These are phyloP conservation scores for Cyanocitta stelleri DNA, from an alignment of 2,113 vertebrate species.

Conservation along the genomic window DNA sequence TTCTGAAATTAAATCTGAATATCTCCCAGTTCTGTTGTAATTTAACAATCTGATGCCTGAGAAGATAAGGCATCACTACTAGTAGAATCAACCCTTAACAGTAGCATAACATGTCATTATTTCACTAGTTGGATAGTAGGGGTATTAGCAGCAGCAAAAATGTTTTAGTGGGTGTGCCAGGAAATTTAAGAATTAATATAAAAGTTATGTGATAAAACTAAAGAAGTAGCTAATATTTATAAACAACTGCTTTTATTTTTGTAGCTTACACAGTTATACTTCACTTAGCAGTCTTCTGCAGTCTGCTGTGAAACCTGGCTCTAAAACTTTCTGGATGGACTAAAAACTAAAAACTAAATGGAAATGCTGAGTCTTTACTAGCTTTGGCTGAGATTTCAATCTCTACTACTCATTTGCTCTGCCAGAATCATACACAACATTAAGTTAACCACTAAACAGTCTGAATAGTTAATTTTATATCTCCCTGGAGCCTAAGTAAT, in stretches of 20 bases:
- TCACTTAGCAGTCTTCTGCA: background rate
- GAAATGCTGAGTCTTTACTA: background rate
- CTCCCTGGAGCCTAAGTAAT: background rate
- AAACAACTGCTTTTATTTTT: background rate
- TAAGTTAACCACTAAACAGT: background rate
- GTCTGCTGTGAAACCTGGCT: background rate
- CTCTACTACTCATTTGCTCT: background rate
- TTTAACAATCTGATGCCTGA: conserved; percentile 26
- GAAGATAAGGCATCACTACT: conserved; percentile 9
- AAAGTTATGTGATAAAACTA: background rate
- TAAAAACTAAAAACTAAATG: background rate
- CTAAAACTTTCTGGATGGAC: background rate
- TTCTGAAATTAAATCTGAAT: background rate
- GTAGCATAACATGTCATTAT: background rate
- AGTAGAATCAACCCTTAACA: background rate
- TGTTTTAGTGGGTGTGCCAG: background rate
- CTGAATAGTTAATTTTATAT: background rate
- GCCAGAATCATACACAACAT: background rate
- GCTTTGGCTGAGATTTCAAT: background rate
- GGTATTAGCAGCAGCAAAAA: background rate
- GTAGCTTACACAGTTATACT: background rate
- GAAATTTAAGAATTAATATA: background rate
- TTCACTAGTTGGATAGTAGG: background rate
- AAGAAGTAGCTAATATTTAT: background rate
- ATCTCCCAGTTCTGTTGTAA: background rate